Conservation (phyloP, 2,113 vertebrate genomes). For the Xenopus laevis region DNA sequence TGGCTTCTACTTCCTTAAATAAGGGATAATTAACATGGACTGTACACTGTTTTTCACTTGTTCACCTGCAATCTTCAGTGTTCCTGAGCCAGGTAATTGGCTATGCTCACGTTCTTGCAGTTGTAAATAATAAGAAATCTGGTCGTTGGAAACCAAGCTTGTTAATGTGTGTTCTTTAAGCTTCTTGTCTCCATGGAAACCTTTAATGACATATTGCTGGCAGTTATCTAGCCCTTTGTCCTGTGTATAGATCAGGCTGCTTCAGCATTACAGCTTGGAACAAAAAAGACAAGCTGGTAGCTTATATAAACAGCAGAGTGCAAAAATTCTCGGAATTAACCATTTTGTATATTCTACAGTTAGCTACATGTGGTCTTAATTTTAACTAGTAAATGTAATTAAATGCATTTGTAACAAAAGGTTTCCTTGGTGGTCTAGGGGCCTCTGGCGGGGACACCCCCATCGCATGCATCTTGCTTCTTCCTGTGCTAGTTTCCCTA, state of each 20-base stretch:
- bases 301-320: neutral
- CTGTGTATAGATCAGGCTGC: conserved; percentile 22
- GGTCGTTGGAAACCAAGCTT: conserved; percentile 30
- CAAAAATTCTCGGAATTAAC: neutral
- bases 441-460: no score
- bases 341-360: no score
- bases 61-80: conserved; percentile 24
- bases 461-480: no score
- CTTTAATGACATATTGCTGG: conserved; percentile 42
- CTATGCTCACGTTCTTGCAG: conserved; percentile 21
- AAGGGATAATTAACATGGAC: no score
- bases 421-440: no score
- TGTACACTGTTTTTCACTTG: no score
- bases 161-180: conserved; percentile 42
- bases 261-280: conserved; percentile 13
- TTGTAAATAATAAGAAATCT: conserved; percentile 34
- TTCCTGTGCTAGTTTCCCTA: no score
- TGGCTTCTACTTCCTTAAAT: no score
- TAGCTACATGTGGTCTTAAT: no score
- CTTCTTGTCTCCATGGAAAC: conserved; percentile 43
- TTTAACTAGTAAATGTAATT: no score
- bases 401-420: no score
- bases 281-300: conserved; percentile 14
- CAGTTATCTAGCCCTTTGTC: conserved; percentile 42
- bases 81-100: conserved; percentile 27